Evolutionary conservation across 53 echinoderm and acorn worm genomes (phyloP), one percentile per base, ranked within the genome.

Genomic region (Patiria pectinifera): DNA sequence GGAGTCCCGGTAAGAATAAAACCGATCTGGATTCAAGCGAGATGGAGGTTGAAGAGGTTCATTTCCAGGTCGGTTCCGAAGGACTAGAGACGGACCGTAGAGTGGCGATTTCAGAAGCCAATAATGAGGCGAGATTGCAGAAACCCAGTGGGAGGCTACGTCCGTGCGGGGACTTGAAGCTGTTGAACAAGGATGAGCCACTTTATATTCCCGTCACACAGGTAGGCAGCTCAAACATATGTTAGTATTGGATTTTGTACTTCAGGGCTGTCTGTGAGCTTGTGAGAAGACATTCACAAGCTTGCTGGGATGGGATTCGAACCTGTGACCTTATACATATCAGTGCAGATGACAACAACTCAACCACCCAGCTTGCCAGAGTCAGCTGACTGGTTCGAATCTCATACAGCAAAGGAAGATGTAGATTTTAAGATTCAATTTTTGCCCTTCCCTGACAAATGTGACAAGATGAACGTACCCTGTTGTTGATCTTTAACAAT

Each of bases 201-300:
- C 82, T 98, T 59, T 98, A 97, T 86, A 98, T 98, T 87, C 99
- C 99, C 13, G 83, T 98, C 71, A 98, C 97, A 21, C 99, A 98
- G 96, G 99, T 98, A 77, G 46, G 79, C 12, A 18, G 19, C 19
- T 21, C 43, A 24, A 3, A 18, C 19, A 66, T 15, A 66, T 66
- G 4, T 11, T 66, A 66, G 3, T 11, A 66, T 13, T 66, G 66
- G 14, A 66, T 66, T 66, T 14, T 66, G 12, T 15, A 66, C 19
- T 15, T 66, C 66, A 66, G 14, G 5, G 53, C 53, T 53, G 8
- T 53, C 53, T 2, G 53, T 53, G 53, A 53, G 53, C 53, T 53
- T 8, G 53, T 0, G 53, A 53, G 53, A 53, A 53, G 5, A 53
- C 5, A 53, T 53, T 8, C 53, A 53, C 49, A 53, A 53, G 5